Percentiles rank a stretch among this genome's conserved stretches.
These are phyloP conservation scores for Morone chrysops DNA, from an alignment of 2,113 vertebrate genomes.

Conservation along the genomic window DNA sequence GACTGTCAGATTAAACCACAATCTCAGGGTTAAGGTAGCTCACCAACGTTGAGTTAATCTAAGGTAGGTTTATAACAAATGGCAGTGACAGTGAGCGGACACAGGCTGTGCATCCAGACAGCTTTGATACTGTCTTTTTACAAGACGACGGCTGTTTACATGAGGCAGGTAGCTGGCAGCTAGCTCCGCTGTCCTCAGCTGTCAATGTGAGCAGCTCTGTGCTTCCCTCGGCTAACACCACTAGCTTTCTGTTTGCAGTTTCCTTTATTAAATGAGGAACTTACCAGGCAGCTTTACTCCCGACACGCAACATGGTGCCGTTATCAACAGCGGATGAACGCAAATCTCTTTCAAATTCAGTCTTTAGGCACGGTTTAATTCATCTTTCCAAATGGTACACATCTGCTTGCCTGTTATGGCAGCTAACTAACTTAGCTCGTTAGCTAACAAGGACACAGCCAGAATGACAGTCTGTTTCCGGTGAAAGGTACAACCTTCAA, in stretches of 20 bases:
- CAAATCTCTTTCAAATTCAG: constrained; percentile 40
- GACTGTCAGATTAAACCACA: background rate
- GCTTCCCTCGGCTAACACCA: constrained; percentile 22
- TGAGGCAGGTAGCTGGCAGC: background rate
- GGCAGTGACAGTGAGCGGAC: background rate
- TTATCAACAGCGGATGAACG: constrained; percentile 41
- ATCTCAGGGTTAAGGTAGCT: background rate
- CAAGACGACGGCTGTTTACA: background rate
- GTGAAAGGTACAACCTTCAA: constrained; percentile 60
- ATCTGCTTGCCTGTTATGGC: constrained; percentile 53
- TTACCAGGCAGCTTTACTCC: constrained; percentile 81
- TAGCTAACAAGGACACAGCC: constrained; percentile 83
- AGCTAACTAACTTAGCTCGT: constrained; percentile 40
- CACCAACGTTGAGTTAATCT: too few relatives aligned
- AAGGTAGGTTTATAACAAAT: background rate
- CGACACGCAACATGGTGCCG: constrained; percentile 83
- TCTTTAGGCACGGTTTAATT: constrained; percentile 61
- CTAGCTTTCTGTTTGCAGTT: constrained; percentile 7
- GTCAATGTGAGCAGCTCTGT: constrained; percentile 44
- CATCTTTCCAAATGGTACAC: constrained; percentile 73
- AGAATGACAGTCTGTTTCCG: constrained; percentile 80
- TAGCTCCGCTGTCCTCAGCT: constrained; percentile 44
- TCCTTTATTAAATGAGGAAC: constrained; percentile 34
- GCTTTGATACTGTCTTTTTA: background rate
- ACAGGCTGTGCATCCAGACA: background rate